Evolutionary conservation across 1,140 invertebrate species (phyloP).

Genomic region (Acyrthosiphon pisum): DNA sequence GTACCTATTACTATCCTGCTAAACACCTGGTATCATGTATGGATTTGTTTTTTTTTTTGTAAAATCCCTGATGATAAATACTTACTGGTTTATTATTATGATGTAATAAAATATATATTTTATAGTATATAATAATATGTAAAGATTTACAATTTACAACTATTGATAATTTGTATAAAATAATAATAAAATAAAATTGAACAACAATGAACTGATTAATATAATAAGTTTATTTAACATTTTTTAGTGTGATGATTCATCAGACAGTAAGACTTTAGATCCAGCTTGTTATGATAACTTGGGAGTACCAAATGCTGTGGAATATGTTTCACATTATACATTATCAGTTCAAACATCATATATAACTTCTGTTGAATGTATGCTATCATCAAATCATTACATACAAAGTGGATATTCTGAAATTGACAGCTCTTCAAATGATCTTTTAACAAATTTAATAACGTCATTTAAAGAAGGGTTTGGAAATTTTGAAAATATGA

Average conservation of each 20-base stretch:
- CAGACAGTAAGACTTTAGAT: background rate
- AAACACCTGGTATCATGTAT: background rate
- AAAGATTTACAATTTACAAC: background rate
- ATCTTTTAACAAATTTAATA: background rate
- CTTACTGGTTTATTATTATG: too few species aligned
- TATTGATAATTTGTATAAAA: background rate
- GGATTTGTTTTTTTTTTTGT: background rate
- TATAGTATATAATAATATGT: too few species aligned
- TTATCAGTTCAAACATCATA: background rate
- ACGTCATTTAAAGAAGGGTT: background rate
- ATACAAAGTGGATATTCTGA: background rate
- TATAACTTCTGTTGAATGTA: background rate
- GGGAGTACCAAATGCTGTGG: background rate
- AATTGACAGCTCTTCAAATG: background rate
- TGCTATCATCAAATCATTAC: constrained; percentile 3
- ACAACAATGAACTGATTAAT: background rate
- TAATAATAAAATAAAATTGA: background rate
- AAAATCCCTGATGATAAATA: background rate
- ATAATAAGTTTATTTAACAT: background rate
- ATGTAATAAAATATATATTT: too few species aligned
- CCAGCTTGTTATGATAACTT: background rate
- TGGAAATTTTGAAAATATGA: background rate
- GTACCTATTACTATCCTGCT: too few species aligned
- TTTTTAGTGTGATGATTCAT: background rate
- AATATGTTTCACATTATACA: background rate